Evolutionary conservation across 2,888 invertebrate genomes (phyloP).

Genomic region (Ochropacha duplaris): DNA sequence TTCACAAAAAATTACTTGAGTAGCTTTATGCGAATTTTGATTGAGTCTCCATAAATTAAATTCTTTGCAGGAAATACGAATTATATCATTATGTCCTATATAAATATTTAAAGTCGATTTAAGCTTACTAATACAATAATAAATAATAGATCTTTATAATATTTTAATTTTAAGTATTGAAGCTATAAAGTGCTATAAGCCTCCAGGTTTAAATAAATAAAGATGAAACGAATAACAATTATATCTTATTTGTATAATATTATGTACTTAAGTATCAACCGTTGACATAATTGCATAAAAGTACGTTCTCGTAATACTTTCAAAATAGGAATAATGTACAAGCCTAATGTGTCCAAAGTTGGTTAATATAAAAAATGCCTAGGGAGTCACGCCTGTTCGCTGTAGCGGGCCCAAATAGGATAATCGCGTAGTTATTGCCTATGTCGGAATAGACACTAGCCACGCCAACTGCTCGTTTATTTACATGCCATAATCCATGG

Average conservation of each 20-base stretch:
- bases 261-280: neutral
- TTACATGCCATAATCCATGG: constrained; percentile 61
- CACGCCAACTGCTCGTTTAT: constrained; percentile 80
- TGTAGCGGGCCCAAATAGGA: constrained; percentile 70
- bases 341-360: constrained; percentile 50
- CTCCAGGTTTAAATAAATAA: neutral
- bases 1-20: constrained; percentile 32
- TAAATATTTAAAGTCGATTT: neutral
- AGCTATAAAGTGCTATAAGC: neutral
- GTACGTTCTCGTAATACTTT: neutral
- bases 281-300: neutral
- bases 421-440: constrained; percentile 75
- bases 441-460: constrained; percentile 73
- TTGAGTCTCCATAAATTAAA: constrained; percentile 9
- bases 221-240: neutral
- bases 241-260: neutral
- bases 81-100: neutral
- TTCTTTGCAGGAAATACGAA: neutral
- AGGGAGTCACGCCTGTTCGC: constrained; percentile 67
- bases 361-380: constrained; percentile 61
- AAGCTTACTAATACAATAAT: too few relatives aligned
- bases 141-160: too few relatives aligned
- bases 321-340: constrained; percentile 13
- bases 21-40: constrained; percentile 25
- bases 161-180: neutral